phyloP scores from a whole-genome alignment of 2,797 vertebrate genomes.

The Rhinella marina region DNA sequence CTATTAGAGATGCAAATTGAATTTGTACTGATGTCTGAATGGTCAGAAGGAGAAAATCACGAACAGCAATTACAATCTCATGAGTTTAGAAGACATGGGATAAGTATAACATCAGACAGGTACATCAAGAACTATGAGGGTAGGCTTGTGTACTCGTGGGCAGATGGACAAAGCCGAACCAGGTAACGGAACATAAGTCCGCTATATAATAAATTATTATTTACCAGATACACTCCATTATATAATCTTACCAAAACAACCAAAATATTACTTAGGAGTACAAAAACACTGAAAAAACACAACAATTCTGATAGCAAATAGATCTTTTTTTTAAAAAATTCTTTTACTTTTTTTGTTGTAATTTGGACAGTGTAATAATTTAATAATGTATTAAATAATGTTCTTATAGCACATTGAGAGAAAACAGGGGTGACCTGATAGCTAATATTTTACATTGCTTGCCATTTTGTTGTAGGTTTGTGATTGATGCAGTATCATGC shows the following conservation, averaged over 20 bases:
- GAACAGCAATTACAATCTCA: conserved; percentile 1
- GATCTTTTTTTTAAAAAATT: too few relatives aligned
- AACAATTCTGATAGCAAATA: too few relatives aligned
- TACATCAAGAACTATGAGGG: not conserved
- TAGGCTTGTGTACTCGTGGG: not conserved
- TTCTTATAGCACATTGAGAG: too few relatives aligned
- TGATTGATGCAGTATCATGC: too few relatives aligned
- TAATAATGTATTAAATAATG: too few relatives aligned
- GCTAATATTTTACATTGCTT: too few relatives aligned
- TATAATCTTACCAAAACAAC: not conserved
- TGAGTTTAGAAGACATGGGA: not conserved
- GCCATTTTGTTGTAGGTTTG: too few relatives aligned
- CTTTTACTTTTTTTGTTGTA: too few relatives aligned
- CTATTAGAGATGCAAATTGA: not conserved
- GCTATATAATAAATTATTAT: not conserved
- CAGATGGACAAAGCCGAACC: not conserved
- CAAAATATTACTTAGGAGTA: not conserved
- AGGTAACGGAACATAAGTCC: not conserved
- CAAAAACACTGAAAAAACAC: too few relatives aligned
- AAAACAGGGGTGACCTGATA: too few relatives aligned
- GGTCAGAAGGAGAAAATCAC: not conserved
- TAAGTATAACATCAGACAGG: not conserved
- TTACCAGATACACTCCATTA: not conserved
- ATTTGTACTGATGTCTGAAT: not conserved
- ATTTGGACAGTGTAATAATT: too few relatives aligned